Evolutionary conservation across 1,140 invertebrate genomes (phyloP), one percentile per base, ranked within the genome.

Genomic region (Drosophila sechellia): DNA sequence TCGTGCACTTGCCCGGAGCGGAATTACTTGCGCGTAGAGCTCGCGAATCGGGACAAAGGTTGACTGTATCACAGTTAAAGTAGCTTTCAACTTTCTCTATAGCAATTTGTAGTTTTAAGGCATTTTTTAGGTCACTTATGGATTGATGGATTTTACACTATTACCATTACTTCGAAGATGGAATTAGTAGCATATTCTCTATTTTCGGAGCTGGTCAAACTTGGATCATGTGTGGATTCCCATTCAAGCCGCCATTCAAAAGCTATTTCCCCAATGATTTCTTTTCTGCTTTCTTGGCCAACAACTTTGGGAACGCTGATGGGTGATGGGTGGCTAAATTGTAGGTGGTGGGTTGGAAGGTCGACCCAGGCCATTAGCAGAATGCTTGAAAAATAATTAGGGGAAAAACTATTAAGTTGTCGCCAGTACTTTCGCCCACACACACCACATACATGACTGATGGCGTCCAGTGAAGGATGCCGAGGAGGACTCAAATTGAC

Each of bases 301-400:
- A 46, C 15, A 52, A 27, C 57, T 55, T 15, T 45, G 39, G 10
- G 5, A 25, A 43, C 20, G 11, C 15, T 35, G 61, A 31, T 31
- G 31, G 31, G 31, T 31, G 27, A 22, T 22, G 27, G 25, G 8
- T 31, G 8, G 31, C 0, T 8, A 8, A 2, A 8, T 31, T 8
- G 27, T 31, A 31, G 31, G 1, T 31, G 20, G 43, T 31, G 8
- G 60, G 34, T 20, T 27, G 6, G 27, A 50, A 61, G 74, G 59
- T 76, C 83, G 74, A 66, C 83, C 84, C 84, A 70, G 71, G 84
- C 76, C 79, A 89, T 87, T 87, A 87, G 76, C 64, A 65, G 75
- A 84, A 79, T 87, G 79, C 64, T 85, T 71, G 69, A 80, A 80
- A 89, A 89, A 89, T 89, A 89, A 89, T 89, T 90, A 89, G 77